Evolutionary conservation across 2,113 vertebrate species (phyloP).

Genomic region (Macquaria australasica): DNA sequence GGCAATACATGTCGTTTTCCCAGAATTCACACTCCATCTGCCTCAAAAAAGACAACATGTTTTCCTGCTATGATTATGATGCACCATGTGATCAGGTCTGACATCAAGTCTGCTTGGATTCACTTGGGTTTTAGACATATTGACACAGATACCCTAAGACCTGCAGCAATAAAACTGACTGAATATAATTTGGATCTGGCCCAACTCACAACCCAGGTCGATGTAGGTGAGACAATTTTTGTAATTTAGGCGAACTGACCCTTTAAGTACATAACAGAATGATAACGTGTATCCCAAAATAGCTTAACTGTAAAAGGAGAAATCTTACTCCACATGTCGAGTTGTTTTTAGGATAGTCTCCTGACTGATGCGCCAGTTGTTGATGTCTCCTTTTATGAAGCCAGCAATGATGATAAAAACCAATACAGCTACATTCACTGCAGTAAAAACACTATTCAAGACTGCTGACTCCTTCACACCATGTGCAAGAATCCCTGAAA

Average conservation of each 20-base stretch:
- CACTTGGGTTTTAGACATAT: too few relatives aligned
- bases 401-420: slow-evolving; percentile 59
- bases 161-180: too few relatives aligned
- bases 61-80: too few relatives aligned
- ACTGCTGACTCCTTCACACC: slow-evolving; percentile 57
- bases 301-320: background rate
- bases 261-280: background rate
- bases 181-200: too few relatives aligned
- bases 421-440: slow-evolving; percentile 47
- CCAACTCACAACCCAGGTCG: too few relatives aligned
- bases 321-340: slow-evolving; percentile 28
- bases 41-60: too few relatives aligned
- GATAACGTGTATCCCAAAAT: background rate
- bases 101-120: too few relatives aligned
- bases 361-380: slow-evolving; percentile 45
- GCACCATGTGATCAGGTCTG: too few relatives aligned
- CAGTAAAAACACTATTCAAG: slow-evolving; percentile 55
- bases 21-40: too few relatives aligned
- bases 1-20: too few relatives aligned
- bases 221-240: too few relatives aligned
- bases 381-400: slow-evolving; percentile 48
- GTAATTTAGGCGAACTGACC: background rate
- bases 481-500: slow-evolving; percentile 50
- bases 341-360: slow-evolving; percentile 31
- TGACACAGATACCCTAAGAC: too few relatives aligned